phyloP scores from a whole-genome alignment of 2,113 vertebrate genomes.

The Aegotheles bennettii region DNA sequence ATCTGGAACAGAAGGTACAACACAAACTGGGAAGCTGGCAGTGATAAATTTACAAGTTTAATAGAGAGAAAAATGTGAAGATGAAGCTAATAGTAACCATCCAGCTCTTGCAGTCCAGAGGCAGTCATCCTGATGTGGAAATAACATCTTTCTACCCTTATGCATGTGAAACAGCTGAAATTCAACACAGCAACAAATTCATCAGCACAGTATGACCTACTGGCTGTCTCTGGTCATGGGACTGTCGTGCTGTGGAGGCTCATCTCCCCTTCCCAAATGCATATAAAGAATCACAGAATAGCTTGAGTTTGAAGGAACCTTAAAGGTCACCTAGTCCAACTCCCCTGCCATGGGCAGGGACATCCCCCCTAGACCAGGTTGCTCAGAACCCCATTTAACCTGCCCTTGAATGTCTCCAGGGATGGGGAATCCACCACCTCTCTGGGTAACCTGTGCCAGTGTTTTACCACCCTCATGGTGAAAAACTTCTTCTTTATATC shows the following conservation, averaged over 20 bases:
- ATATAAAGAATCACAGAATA: too few relatives aligned
- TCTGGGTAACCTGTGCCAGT: too few relatives aligned
- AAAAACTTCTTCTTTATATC: too few relatives aligned
- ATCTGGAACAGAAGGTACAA: neutral
- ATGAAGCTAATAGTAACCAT: neutral
- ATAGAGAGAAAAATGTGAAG: neutral
- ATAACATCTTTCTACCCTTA: neutral
- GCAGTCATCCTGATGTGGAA: neutral
- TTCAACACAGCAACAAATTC: neutral
- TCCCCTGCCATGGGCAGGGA: too few relatives aligned
- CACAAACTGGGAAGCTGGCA: neutral
- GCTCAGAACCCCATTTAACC: too few relatives aligned
- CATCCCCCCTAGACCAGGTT: too few relatives aligned
- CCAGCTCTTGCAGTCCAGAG: neutral
- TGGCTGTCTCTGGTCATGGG: neutral
- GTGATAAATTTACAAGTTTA: neutral
- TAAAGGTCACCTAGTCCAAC: too few relatives aligned
- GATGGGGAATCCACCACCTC: too few relatives aligned
- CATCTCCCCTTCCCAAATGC: neutral
- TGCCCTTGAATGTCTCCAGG: too few relatives aligned
- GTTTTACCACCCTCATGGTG: too few relatives aligned
- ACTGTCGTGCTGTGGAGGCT: fast-evolving
- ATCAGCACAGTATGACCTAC: fast-evolving
- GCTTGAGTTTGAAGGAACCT: too few relatives aligned
- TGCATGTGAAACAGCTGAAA: neutral